Evolutionary conservation across 2,888 invertebrate genomes (phyloP).

Genomic region (Drosophila paranaensis): DNA sequence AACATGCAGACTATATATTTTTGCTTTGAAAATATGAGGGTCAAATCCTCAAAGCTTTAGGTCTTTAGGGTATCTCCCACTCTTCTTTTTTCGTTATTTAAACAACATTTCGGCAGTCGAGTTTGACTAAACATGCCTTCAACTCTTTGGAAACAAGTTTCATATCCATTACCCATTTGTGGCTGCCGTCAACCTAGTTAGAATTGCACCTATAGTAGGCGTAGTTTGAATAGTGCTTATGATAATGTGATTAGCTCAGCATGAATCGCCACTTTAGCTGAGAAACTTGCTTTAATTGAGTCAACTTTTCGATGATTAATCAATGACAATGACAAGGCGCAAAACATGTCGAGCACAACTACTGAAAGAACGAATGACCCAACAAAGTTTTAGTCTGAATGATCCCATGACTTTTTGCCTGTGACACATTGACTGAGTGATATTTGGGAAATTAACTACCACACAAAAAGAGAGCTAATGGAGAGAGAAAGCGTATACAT

Average conservation of each 20-base stretch:
- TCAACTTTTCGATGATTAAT: slow-evolving; percentile 28
- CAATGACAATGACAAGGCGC: slow-evolving; percentile 28
- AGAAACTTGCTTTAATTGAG: slow-evolving; percentile 16
- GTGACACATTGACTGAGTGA: slow-evolving; percentile 77
- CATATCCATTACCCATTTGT: too few species aligned
- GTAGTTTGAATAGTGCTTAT: too few species aligned
- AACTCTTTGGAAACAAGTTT: too few species aligned
- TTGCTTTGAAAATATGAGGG: too few species aligned
- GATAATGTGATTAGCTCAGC: slow-evolving; percentile 35
- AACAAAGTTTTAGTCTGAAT: slow-evolving; percentile 8
- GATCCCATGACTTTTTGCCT: slow-evolving; percentile 49
- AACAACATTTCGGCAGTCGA: too few species aligned
- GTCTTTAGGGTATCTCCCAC: too few species aligned
- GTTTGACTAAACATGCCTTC: too few species aligned
- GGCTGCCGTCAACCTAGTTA: too few species aligned
- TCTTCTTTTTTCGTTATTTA: too few species aligned
- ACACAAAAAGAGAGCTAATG: slow-evolving; percentile 21
- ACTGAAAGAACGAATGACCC: slow-evolving; percentile 14
- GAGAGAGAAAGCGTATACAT: not conserved
- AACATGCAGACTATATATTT: too few species aligned
- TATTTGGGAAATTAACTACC: slow-evolving; percentile 72
- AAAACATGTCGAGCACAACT: slow-evolving; percentile 15
- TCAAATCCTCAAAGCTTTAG: too few species aligned
- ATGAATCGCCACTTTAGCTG: slow-evolving; percentile 26
- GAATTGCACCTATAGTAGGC: too few species aligned